Base-by-base conservation (phyloP, 2,113 vertebrate genomes). In the Salminus brasiliensis region DNA sequence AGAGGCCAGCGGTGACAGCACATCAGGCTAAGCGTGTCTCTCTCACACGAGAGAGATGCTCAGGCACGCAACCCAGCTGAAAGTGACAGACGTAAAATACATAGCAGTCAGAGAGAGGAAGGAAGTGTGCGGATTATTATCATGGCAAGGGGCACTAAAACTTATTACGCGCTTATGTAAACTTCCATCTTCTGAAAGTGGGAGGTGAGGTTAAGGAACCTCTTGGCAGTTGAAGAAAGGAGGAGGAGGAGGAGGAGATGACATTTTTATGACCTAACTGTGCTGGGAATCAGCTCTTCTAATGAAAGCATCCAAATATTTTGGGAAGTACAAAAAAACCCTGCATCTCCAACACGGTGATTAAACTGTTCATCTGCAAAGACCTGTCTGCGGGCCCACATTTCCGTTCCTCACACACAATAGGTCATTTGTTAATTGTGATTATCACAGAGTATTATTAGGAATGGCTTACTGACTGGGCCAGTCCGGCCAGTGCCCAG, bases 261-360 rank as follows among this genome's bases (percentile, higher is more conserved):
- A 72, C 69, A 79, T 12, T 8, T 75, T 55, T 57, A 65, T 55
- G 55, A 67, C 25, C 57, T 21, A 55, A 43, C 21, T 27, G 34
- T 66, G 21, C 21, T 49, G 11, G 18, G 29, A 27, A 72, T 45
- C 4, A 29, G 32, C 70, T 82, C 71, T 72, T 63, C 83, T 68
- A 70, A 55, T 69, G 81, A 74, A 83, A 53, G n/a, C 12, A 27
- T 39, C 49, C 18, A 18, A 78, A 73, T 47, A 45, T 32, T 59
- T 36, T 53, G 21, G 32, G 29, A 52, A 69, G 66, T 32, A 13
- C 13, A 52, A 29, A 27, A 77, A 57, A 43, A n/a, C 18, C 8
- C 63, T 53, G 71, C 72, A 78, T 75, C 79, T 91, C 87, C 88
- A 86, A 85, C 85, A 88, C 78, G 88, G 88, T 90, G 82, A 88